Percentiles rank a stretch among this genome's conserved stretches.
phyloP scores from a whole-genome alignment of 1,140 invertebrate genomes.

The Hesperophylax magnus region DNA sequence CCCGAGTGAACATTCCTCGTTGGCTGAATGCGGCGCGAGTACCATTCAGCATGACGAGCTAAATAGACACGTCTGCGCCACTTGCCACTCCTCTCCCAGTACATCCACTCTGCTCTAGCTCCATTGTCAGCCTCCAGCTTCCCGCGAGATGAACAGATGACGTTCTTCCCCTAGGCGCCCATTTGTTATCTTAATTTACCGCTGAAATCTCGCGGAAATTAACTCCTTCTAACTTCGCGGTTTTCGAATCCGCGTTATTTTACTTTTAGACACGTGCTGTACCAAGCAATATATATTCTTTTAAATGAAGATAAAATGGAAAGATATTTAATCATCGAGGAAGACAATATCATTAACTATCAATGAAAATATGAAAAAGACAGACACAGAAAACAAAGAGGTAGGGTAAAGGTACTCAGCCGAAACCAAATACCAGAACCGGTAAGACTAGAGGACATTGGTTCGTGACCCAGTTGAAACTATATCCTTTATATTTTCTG shows the following conservation, averaged over 20 bases:
- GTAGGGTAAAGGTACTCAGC: too few relatives aligned
- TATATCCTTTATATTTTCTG: too few relatives aligned
- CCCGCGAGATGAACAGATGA: neutral
- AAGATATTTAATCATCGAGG: too few relatives aligned
- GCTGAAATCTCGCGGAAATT: neutral
- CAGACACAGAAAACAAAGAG: too few relatives aligned
- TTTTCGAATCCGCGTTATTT: neutral
- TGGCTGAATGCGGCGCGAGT: neutral
- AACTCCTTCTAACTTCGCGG: neutral
- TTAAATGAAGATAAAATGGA: too few relatives aligned
- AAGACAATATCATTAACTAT: too few relatives aligned
- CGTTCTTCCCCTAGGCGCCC: neutral
- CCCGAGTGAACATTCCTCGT: neutral
- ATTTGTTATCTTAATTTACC: conserved; percentile 27
- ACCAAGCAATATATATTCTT: too few relatives aligned
- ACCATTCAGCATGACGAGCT: neutral
- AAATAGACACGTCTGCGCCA: conserved; percentile 19
- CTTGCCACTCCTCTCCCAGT: neutral
- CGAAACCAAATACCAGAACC: too few relatives aligned
- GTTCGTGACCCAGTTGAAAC: too few relatives aligned
- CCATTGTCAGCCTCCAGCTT: conserved; percentile 7
- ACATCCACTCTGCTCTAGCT: neutral
- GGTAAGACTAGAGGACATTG: too few relatives aligned
- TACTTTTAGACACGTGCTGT: too few relatives aligned
- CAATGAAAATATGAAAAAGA: too few relatives aligned